Conservation (phyloP, 2,113 vertebrate species). For the Notechis scutatus region DNA sequence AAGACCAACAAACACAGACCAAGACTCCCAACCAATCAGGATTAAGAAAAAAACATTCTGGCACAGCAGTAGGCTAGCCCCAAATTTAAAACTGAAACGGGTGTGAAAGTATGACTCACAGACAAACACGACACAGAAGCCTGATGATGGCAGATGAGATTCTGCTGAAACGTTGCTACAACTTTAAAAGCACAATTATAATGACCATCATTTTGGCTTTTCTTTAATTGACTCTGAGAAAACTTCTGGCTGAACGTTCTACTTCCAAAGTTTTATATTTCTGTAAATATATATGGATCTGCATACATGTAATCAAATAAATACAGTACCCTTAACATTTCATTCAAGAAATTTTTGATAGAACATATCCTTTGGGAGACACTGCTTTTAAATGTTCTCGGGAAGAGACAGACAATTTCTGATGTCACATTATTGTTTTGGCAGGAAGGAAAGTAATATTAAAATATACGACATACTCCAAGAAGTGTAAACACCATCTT, state of each 20-base stretch:
- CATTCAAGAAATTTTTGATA: background rate
- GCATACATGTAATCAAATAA: background rate
- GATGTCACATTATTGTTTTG: background rate
- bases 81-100: too few species aligned
- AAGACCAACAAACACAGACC: too few species aligned
- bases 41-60: too few species aligned
- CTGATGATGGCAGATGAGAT: too few species aligned
- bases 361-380: background rate
- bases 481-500: background rate
- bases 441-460: background rate
- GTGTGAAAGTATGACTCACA: too few species aligned
- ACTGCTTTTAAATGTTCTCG: background rate
- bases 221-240: background rate
- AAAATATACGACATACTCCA: background rate
- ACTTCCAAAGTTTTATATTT: background rate
- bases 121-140: too few species aligned
- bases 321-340: background rate
- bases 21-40: too few species aligned
- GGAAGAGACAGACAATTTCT: background rate
- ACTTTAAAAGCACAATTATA: too few species aligned
- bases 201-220: background rate
- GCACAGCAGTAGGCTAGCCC: too few species aligned
- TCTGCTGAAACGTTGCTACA: too few species aligned
- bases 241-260: background rate
- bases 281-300: constrained; percentile 17